phyloP scores from a whole-genome alignment of 2,888 invertebrate genomes.

The Euclidia mi region DNA sequence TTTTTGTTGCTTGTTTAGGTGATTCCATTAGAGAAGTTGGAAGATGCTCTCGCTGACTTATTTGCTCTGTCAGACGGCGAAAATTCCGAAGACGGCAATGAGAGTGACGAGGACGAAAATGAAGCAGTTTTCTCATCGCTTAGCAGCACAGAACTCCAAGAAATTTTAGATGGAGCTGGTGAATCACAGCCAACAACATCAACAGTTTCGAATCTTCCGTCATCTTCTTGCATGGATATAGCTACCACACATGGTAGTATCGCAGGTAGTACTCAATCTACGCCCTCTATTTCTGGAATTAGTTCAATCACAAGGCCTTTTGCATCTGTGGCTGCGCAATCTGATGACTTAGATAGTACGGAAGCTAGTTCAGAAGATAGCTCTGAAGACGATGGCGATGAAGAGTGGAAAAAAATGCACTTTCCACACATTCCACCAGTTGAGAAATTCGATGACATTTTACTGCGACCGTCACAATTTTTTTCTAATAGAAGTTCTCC shows the following conservation, averaged over 20 bases:
- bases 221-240: slow-evolving; percentile 6
- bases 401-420: slow-evolving; percentile 21
- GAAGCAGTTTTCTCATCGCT: slow-evolving; percentile 24
- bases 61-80: slow-evolving; percentile 20
- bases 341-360: slow-evolving; percentile 9
- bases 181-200: too few species aligned
- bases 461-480: slow-evolving; percentile 26
- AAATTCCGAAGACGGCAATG: slow-evolving; percentile 29
- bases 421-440: slow-evolving; percentile 24
- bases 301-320: slow-evolving; percentile 7
- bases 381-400: slow-evolving; percentile 17
- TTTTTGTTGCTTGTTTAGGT: slow-evolving; percentile 5
- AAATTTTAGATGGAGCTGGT: slow-evolving; percentile 23
- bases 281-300: slow-evolving; percentile 22
- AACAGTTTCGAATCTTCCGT: slow-evolving; percentile 22
- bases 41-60: slow-evolving; percentile 11
- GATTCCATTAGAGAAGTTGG: slow-evolving; percentile 11
- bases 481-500: slow-evolving; percentile 23
- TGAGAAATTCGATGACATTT: slow-evolving; percentile 25
- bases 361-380: slow-evolving; percentile 12
- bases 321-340: slow-evolving; percentile 12
- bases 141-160: slow-evolving; percentile 23
- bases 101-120: slow-evolving; percentile 31
- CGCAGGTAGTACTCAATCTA: slow-evolving; percentile 15
- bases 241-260: neutral